Base-by-base conservation (phyloP, 2,888 invertebrate species). In the Pomacea canaliculata region DNA sequence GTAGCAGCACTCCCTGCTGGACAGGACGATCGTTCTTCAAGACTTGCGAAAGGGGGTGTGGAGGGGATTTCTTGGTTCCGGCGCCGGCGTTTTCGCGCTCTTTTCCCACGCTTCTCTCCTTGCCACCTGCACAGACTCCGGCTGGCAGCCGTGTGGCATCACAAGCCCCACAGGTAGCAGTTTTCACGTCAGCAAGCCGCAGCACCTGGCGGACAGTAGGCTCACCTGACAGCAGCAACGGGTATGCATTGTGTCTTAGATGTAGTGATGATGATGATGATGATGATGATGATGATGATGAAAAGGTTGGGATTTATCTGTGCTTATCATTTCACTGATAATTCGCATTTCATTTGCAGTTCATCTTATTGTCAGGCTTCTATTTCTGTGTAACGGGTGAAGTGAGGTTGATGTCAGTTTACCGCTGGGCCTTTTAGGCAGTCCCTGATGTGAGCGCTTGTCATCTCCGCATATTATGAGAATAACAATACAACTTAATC, bases 41-140 rank as follows among this genome's bases (percentile, higher is more conserved):
- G 68, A 66, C 66, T 16, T 56, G 51, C 51, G 12, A 56, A 2
- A 8, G 8, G 51, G 16, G 51, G 51, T 13, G 16, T 13, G 51
- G 19, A 12, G 68, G 68, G 27, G 68, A 68, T 68, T 68, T 37
- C 68, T 13, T 68, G 48, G 68, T 46, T 46, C 16, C 12, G 10
- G 13, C 37, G 9, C 68, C 68, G 68, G 23, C 37, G 68, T 12
- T 68, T 68, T 46, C 13, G n/a, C 37, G 19, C 27, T 27, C 48
- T 68, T 68, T 68, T 68, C 68, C 68, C 68, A 68, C 68, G 68
- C 68, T 68, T 68, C 68, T 68, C 68, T 27, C 68, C 68, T 68
- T 68, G 27, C 68, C 68, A 68, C 68, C 68, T 68, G 68, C 37
- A 68, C 37, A 37, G 12, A n/a, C 13, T 27, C 37, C 27, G 68